Base-by-base conservation (phyloP, 2,113 vertebrate genomes). In the Spheniscus mendiculus region DNA sequence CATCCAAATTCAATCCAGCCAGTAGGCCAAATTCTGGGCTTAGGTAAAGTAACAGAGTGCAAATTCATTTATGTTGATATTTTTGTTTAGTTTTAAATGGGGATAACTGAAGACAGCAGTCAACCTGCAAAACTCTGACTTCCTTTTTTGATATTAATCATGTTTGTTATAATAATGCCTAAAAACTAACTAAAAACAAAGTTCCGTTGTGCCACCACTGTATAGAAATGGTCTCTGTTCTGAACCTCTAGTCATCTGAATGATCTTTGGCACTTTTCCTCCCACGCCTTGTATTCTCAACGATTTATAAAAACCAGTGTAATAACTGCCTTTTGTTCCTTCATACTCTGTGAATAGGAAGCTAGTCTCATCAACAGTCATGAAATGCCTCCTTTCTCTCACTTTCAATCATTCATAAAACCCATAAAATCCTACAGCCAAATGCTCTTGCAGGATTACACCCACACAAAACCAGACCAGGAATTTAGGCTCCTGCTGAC, bases 401-500 rank as follows among this genome's bases (percentile, higher is more conserved):
- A 74, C 65, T 92, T 89, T 58, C 81, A 74, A 40, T 87, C 91
- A 79, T 84, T 95, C 87, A 89, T 84, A 94, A 95, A 94, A 27
- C 25, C 40, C 66, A 85, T 34, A 76, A 96, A 97, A 95, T 89
- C 86, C 73, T 27, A n/a, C 77, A 91, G 61, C 82, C 72, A 79
- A 79, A 72, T 79, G 69, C 50, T 95, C 52, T 80, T 70, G 73
- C 53, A 89, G 81, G 80, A 92, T 95, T 95, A 96, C n/a, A 83
- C 69, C 72, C 85, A 47, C 83, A 78, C 67, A 90, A 92, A 90
- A 89, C 42, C 59, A 79, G 72, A 34, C 44, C 40, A 92, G 49
- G 80, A 95, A 72, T 82, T 90, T 55, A 93, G 89, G 42, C 49
- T 93, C 40, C 80, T 89, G 19, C 86, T 96, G 94, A 91, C 86